Percentiles rank a stretch among this genome's conserved stretches.
phyloP scores from a whole-genome alignment of 2,888 invertebrate genomes.

The Deladenus siricidicola region DNA sequence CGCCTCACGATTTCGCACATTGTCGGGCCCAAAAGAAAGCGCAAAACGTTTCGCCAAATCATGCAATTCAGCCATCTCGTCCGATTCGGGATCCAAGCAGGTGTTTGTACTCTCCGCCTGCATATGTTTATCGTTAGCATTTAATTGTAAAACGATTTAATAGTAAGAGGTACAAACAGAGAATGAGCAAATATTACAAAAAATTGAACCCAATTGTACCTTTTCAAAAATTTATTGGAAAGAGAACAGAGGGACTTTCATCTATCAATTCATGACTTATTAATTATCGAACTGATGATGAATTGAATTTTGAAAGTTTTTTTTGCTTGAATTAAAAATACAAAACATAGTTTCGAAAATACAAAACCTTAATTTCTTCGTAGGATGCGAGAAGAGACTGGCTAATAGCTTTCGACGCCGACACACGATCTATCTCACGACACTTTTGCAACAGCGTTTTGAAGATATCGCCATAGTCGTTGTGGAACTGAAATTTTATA shows the following conservation, averaged over 20 bases:
- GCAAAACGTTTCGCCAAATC: conserved; percentile 94
- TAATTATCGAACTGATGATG: too few relatives aligned
- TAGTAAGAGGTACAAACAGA: too few relatives aligned
- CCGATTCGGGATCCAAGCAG: conserved; percentile 38
- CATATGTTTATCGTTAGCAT: too few relatives aligned
- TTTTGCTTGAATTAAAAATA: conserved; percentile 8
- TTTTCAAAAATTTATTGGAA: too few relatives aligned
- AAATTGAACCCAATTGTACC: too few relatives aligned
- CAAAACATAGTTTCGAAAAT: not conserved
- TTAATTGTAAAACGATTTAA: not conserved
- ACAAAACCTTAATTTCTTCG: conserved; percentile 61
- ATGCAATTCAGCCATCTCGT: conserved; percentile 56
- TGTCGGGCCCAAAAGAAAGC: conserved; percentile 89
- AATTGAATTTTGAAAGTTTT: not conserved
- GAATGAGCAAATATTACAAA: too few relatives aligned
- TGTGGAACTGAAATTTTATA: conserved; percentile 68
- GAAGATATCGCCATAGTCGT: conserved; percentile 95
- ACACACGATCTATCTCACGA: conserved; percentile 90
- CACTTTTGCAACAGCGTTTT: conserved; percentile 93
- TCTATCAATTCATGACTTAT: too few relatives aligned
- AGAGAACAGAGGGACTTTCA: too few relatives aligned
- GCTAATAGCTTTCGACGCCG: conserved; percentile 87
- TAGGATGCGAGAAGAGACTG: conserved; percentile 81
- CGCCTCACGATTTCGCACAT: conserved; percentile 66
- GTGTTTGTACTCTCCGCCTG: conserved; percentile 9